phyloP scores from a whole-genome alignment of 2,797 vertebrate genomes.

The Vespertilio murinus region DNA sequence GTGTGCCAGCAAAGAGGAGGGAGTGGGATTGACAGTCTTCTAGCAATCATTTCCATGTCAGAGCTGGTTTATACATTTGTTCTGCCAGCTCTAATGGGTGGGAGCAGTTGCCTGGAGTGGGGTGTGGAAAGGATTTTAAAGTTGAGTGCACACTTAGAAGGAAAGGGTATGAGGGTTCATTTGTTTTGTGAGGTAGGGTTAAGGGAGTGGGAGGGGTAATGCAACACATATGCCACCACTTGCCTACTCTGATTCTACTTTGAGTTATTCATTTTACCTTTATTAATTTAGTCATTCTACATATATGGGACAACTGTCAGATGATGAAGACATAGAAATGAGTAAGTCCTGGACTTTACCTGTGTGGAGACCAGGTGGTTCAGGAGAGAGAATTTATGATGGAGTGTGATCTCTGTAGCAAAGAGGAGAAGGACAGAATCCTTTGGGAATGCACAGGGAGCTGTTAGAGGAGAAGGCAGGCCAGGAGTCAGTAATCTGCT shows the following conservation, averaged over 20 bases:
- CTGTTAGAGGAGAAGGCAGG: background rate
- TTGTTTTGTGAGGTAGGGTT: background rate
- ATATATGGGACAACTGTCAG: background rate
- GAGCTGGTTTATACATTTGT: background rate
- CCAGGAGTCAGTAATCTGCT: background rate
- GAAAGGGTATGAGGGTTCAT: background rate
- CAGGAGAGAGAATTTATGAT: background rate
- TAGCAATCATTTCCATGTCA: background rate
- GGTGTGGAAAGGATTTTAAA: background rate
- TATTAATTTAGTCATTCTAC: background rate
- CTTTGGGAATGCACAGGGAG: background rate
- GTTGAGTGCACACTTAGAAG: background rate
- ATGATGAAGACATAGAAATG: background rate
- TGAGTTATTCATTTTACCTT: background rate
- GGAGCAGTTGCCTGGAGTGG: background rate
- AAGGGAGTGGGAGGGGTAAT: background rate
- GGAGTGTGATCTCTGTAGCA: background rate
- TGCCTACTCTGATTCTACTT: background rate
- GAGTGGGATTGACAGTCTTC: background rate
- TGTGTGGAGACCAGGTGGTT: background rate
- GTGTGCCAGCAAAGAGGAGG: background rate
- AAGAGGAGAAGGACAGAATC: background rate
- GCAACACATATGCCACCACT: background rate
- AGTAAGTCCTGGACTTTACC: background rate
- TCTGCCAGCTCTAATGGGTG: background rate